phyloP scores from a whole-genome alignment of 2,113 vertebrate species.

The Lethenteron camtschaticum region DNA sequence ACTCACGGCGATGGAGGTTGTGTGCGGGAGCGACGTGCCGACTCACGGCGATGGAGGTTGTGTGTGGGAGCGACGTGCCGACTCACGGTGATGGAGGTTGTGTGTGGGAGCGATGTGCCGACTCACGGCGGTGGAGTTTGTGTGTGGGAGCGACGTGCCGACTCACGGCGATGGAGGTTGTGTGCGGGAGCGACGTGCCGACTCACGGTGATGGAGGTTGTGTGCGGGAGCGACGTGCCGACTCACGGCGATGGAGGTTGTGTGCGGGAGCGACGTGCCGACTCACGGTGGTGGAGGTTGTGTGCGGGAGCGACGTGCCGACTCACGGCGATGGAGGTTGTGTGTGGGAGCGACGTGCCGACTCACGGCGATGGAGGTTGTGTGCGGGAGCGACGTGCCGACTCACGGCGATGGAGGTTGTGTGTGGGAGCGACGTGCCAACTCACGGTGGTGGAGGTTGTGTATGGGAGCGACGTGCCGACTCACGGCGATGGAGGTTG shows the following conservation, averaged over 20 bases:
- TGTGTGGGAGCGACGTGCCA: no score
- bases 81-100: conserved; percentile 38
- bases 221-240: not conserved
- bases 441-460: conserved; percentile 38
- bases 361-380: conserved; percentile 37
- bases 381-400: not conserved
- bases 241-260: conserved; percentile 38
- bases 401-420: conserved; percentile 37
- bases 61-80: not conserved
- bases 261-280: not conserved
- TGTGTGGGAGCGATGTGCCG: not conserved
- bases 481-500: conserved; percentile 38
- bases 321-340: conserved; percentile 37
- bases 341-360: not conserved
- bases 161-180: conserved; percentile 37
- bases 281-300: conserved; percentile 38
- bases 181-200: not conserved
- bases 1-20: no score
- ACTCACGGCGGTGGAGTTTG: conserved; percentile 38
- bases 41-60: conserved; percentile 38
- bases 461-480: not conserved
- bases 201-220: conserved; percentile 38
- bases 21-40: not conserved
- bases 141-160: not conserved
- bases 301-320: not conserved